Conservation (phyloP, 2,797 vertebrate species). For the Poecile montanus region DNA sequence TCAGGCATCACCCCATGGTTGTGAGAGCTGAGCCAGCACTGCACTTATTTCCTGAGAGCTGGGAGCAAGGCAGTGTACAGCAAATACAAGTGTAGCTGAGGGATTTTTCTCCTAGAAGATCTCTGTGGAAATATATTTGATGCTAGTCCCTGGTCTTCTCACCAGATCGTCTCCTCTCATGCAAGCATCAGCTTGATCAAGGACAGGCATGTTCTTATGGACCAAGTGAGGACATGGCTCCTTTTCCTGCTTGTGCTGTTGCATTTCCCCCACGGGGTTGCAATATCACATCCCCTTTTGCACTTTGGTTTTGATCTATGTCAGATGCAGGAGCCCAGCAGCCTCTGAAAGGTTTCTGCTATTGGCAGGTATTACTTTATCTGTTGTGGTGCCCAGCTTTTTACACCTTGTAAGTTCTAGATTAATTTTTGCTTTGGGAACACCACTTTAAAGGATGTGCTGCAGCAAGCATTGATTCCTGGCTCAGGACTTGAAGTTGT, state of each 20-base stretch:
- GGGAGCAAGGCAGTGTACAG: not conserved
- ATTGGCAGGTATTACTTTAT: not conserved
- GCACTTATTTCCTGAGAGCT: not conserved
- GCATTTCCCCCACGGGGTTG: not conserved
- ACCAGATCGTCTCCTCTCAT: not conserved
- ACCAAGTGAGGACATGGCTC: not conserved
- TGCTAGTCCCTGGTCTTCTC: not conserved
- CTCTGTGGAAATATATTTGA: not conserved
- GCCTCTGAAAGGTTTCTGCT: not conserved
- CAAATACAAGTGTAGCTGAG: not conserved
- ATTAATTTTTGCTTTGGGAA: not conserved
- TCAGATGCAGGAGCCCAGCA: not conserved
- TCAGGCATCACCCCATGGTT: not conserved
- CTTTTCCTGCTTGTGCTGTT: not conserved
- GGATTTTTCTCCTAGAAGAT: not conserved
- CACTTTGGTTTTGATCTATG: not conserved
- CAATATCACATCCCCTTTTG: not conserved
- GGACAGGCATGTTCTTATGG: not conserved
- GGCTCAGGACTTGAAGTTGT: not conserved
- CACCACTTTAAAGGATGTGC: not conserved
- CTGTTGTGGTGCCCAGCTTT: not conserved
- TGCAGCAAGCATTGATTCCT: not conserved
- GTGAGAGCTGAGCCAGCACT: not conserved
- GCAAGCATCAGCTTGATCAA: not conserved
- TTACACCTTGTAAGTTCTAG: not conserved